phyloP scores from a whole-genome alignment of 2,113 vertebrate species.

The Lanius ludovicianus region DNA sequence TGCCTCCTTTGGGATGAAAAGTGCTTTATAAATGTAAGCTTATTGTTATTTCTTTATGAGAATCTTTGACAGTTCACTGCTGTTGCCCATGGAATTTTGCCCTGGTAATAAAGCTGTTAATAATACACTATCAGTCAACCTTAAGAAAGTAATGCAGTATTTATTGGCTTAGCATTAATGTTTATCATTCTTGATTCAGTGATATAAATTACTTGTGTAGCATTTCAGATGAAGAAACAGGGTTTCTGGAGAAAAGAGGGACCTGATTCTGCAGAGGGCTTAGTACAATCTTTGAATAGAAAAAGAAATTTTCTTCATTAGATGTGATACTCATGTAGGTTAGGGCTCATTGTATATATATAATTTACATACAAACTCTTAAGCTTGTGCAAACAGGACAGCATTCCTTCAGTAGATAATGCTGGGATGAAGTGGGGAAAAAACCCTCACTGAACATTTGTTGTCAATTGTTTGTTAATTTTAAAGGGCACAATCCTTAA shows the following conservation, averaged over 20 bases:
- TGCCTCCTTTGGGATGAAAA: neutral
- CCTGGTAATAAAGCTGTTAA: constrained; percentile 36
- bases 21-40: neutral
- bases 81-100: constrained; percentile 30
- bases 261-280: neutral
- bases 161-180: constrained; percentile 9
- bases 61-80: constrained; percentile 41
- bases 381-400: neutral
- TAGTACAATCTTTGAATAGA: neutral
- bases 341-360: neutral
- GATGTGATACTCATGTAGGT: neutral
- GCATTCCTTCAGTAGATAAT: neutral
- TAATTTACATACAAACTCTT: neutral
- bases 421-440: neutral
- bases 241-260: neutral
- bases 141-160: constrained; percentile 15
- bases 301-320: neutral
- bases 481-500: neutral
- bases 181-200: constrained; percentile 3
- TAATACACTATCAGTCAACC: neutral
- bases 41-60: constrained; percentile 22
- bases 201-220: neutral
- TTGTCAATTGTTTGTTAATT: neutral
- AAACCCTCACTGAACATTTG: neutral
- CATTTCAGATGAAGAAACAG: neutral